phyloP scores from a whole-genome alignment of 2,888 invertebrate genomes.

The Trypoxylon attenuatum region DNA sequence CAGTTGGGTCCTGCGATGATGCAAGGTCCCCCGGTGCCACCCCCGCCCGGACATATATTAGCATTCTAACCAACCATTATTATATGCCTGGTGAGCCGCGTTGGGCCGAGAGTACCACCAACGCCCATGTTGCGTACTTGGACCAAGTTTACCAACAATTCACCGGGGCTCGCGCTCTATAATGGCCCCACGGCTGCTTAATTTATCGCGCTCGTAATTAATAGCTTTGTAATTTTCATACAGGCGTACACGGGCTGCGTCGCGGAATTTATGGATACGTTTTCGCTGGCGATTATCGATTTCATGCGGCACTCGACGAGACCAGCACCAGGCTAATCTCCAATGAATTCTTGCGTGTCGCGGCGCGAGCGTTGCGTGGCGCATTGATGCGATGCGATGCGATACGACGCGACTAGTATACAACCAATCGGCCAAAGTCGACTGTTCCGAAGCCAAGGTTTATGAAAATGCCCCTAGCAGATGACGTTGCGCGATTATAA shows the following conservation, averaged over 20 bases:
- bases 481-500: too few species aligned
- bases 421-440: too few species aligned
- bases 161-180: slow-evolving; percentile 73
- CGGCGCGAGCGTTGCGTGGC: neutral
- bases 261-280: slow-evolving; percentile 66
- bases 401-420: too few species aligned
- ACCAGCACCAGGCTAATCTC: slow-evolving; percentile 35
- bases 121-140: slow-evolving; percentile 72
- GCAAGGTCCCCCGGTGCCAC: slow-evolving; percentile 73
- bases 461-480: too few species aligned
- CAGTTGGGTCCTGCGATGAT: slow-evolving; percentile 74
- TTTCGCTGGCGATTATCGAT: slow-evolving; percentile 66
- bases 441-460: too few species aligned
- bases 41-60: slow-evolving; percentile 73
- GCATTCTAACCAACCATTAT: slow-evolving; percentile 74
- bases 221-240: slow-evolving; percentile 75
- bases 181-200: slow-evolving; percentile 73
- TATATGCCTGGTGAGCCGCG: slow-evolving; percentile 73
- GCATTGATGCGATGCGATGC: neutral
- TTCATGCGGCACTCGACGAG: slow-evolving; percentile 38
- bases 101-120: slow-evolving; percentile 66
- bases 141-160: slow-evolving; percentile 75
- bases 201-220: slow-evolving; percentile 75
- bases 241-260: slow-evolving; percentile 63
- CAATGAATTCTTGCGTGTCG: slow-evolving; percentile 37